Evolutionary conservation across 1,140 invertebrate species (phyloP).

Genomic region (Pogonomyrmex californicus): DNA sequence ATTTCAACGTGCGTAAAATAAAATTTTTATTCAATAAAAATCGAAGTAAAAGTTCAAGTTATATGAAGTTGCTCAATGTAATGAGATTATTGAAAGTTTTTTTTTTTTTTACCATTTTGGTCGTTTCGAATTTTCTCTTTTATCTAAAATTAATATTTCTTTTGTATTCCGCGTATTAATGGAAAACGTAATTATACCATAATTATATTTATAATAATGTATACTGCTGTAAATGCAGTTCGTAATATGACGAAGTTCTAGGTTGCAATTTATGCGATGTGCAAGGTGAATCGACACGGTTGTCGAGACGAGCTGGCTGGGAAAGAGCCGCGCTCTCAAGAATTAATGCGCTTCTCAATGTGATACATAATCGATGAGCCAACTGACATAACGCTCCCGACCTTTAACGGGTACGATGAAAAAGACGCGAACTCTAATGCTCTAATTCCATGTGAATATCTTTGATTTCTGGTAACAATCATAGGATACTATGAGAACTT

Average conservation of each 20-base stretch:
- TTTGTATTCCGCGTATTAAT: neutral
- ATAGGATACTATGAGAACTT: slow-evolving; percentile 23
- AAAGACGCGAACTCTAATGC: slow-evolving; percentile 73
- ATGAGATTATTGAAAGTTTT: neutral
- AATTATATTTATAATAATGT: neutral
- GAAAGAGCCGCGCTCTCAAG: slow-evolving; percentile 72
- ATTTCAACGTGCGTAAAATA: neutral
- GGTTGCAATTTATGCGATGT: slow-evolving; percentile 56
- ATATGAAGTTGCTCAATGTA: neutral
- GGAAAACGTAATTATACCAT: neutral
- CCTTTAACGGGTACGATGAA: slow-evolving; percentile 79
- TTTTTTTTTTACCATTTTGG: neutral
- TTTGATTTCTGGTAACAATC: slow-evolving; percentile 12
- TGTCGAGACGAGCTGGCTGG: slow-evolving; percentile 45
- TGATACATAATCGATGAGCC: slow-evolving; percentile 59
- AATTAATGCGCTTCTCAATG: slow-evolving; percentile 71
- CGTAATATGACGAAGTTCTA: slow-evolving; percentile 52
- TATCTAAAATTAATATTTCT: neutral
- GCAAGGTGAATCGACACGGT: slow-evolving; percentile 50
- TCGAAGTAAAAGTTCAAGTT: neutral
- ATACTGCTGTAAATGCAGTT: neutral
- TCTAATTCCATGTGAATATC: slow-evolving; percentile 63
- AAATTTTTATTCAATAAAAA: slow-evolving; percentile 22
- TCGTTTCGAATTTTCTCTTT: neutral
- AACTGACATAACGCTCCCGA: slow-evolving; percentile 78